Conservation (phyloP, 2,113 vertebrate species). For the Lichenostomus cassidix region DNA sequence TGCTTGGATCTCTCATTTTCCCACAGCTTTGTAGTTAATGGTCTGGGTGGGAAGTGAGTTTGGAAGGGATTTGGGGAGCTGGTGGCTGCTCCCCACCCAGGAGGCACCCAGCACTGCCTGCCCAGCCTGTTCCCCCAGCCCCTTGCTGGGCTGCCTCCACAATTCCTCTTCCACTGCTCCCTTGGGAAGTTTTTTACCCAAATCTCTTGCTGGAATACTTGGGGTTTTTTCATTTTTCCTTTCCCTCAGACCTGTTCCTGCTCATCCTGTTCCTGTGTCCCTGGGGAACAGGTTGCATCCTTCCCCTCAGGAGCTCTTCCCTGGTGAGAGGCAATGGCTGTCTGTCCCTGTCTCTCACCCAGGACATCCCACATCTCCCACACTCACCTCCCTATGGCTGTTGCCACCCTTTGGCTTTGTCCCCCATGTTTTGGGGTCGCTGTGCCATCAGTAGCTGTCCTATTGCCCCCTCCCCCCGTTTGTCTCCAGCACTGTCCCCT, state of each 20-base stretch:
- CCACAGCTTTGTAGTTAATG: conserved; percentile 8
- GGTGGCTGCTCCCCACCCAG: neutral
- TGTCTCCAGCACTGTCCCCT: neutral
- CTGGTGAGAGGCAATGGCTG: fast-evolving
- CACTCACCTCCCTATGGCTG: fast-evolving
- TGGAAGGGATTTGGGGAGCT: neutral
- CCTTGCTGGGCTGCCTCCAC: neutral
- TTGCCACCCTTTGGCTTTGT: neutral
- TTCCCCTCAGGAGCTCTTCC: neutral
- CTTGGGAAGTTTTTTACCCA: conserved; percentile 55
- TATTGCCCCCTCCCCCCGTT: fast-evolving
- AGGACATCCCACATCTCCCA: neutral
- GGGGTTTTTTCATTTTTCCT: neutral
- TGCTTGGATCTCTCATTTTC: conserved; percentile 12
- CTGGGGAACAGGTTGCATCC: neutral
- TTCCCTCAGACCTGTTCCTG: neutral
- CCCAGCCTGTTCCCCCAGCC: conserved; percentile 25
- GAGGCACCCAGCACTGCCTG: neutral
- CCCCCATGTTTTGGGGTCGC: neutral
- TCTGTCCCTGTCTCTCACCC: neutral
- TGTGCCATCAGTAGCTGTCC: neutral
- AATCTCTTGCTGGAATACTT: conserved; percentile 22
- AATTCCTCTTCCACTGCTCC: neutral
- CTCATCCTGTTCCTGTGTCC: neutral
- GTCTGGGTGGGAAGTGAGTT: neutral